These are phyloP conservation scores for Cerceris ruficornis DNA, from an alignment of 2,888 invertebrate genomes.

Conservation along the genomic window DNA sequence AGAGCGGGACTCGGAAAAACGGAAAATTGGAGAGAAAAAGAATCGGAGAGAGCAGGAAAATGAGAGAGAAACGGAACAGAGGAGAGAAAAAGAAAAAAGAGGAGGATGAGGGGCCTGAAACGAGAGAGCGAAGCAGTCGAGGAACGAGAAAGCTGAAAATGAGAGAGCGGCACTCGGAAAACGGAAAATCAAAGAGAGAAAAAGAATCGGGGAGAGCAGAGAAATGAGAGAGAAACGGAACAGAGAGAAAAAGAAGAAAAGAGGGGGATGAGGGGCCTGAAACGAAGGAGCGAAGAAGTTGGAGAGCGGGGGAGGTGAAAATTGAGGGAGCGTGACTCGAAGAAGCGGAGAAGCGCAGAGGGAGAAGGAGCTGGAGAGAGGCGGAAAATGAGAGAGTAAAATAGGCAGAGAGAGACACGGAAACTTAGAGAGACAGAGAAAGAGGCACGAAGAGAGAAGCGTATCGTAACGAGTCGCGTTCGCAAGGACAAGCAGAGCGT, in stretches of 20 bases:
- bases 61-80: neutral
- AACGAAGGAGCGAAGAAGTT: neutral
- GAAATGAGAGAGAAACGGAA: neutral
- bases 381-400: too few species aligned
- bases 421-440: neutral
- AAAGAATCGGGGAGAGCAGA: neutral
- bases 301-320: too few species aligned
- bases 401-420: neutral
- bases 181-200: too few species aligned
- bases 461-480: slow-evolving; percentile 71
- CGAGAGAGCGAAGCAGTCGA: neutral
- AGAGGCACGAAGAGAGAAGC: slow-evolving; percentile 36
- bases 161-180: neutral
- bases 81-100: neutral
- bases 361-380: too few species aligned
- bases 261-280: too few species aligned
- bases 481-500: slow-evolving; percentile 77
- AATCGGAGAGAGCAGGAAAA: neutral
- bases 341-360: too few species aligned
- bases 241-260: neutral
- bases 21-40: too few species aligned
- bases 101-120: too few species aligned
- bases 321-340: too few species aligned
- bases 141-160: neutral
- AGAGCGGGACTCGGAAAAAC: neutral